Base-by-base conservation (phyloP, 2,797 vertebrate species). In the Podarcis lilfordi region DNA sequence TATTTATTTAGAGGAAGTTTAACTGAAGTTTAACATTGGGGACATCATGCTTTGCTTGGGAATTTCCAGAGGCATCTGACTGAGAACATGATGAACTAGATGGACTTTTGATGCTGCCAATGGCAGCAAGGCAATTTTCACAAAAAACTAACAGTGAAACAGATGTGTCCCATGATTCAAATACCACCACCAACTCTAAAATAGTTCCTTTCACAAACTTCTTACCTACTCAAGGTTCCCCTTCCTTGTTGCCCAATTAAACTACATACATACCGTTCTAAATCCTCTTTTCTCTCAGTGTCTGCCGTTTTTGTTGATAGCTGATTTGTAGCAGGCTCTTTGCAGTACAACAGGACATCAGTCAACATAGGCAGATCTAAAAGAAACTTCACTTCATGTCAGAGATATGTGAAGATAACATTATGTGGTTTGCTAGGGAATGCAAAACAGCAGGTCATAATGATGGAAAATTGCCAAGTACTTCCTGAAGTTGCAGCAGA, bases 221-320 rank as follows among this genome's bases (percentile, higher is more conserved):
- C 79, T 61, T 35, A 5, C 4, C 19, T 32, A 0, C 1, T 0
- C 10, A 35, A 72, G 29, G 2, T 29, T 1, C 0, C n/a, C 2
- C 21, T 91, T 87, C 80, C 88, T 77, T 85, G 86, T 23, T 80
- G 68, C 0, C 1, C 87, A 91, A 88, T 69, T 86, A 94, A 89
- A 88, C 0, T 8, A 19, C 77, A 89, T 17, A 29, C 7, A 0
- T n/a, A 77, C 1, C 29, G 11, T 27, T 2, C 0, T 6, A 27
- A 15, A 43, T 80, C 50, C 88, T 1, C 82, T 91, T 91, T 85
- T 15, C 6, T 87, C 21, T 77, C 80, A 80, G 13, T 85, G 92
- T 87, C 66, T 35, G 0, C 19, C 5, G n/a, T 9, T 2, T 94
- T 86, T 10, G 89, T 7, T 85, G 32, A 11, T 5, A 82, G n/a